Evolutionary conservation across 2,888 invertebrate genomes (phyloP), one percentile per base, ranked within the genome.

Genomic region (Amphiduros pacificus): DNA sequence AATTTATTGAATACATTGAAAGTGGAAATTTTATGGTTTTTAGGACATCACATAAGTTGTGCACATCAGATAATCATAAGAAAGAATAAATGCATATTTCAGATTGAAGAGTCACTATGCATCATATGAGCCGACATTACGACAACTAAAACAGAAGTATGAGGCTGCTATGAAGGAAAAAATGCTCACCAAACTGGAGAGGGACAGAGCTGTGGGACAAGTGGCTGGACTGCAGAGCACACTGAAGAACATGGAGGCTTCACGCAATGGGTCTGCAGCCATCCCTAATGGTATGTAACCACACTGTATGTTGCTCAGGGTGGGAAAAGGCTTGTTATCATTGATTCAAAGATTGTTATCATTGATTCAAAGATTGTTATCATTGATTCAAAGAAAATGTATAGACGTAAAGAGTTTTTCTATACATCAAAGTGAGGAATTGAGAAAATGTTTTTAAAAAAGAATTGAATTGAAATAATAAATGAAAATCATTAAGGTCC

Each of bases 161-260:
- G 81, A 82, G 65, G 72, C 76, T 0, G 82, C 82, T 6, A 80
- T 83, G 78, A 80, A 78, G 65, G 82, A 83, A 69, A 83, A 83
- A 64, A 82, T 81, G 81, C 61, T 82, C 63, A 78, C 80, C 5
- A 77, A 77, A 56, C 69, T 83, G 60, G 82, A 83, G 69, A 66
- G 77, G 32, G 82, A 82, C 65, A 70, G 80, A 27, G 78, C 79
- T n/a, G 68, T 79, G 28, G 79, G 79, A n/a, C 81, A 82, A 64
- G 75, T 82, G 29, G 66, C 74, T 0, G 79, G 78, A 1, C 70
- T 82, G 20, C 74, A 78, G 69, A 78, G 73, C 61, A 78, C 79
- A 4, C 67, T 80, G 3, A 75, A 74, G 64, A 76, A 70, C 62
- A 72, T 79, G 68, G 63, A 68, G 11, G 55, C 40, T 31, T 56